These are phyloP conservation scores for Vulpes lagopus DNA, from an alignment of 2,113 vertebrate species.

Conservation along the genomic window DNA sequence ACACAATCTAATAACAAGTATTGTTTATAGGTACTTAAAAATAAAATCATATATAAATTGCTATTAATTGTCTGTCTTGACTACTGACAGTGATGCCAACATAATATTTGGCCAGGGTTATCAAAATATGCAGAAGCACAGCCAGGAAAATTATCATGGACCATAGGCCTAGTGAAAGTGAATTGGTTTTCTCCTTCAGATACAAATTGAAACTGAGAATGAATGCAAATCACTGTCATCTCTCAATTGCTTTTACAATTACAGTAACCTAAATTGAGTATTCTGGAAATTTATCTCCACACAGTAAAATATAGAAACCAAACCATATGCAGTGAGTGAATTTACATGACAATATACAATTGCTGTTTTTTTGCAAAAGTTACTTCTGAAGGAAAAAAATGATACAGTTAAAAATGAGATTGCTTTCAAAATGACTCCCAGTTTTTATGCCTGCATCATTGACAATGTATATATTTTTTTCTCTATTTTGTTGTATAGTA, in stretches of 20 bases:
- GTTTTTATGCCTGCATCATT: not conserved
- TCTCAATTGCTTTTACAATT: not conserved
- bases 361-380: not conserved
- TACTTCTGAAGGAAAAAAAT: not conserved
- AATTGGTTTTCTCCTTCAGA: not conserved
- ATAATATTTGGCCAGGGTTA: not conserved
- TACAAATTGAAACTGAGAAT: not conserved
- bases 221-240: not conserved
- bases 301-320: not conserved
- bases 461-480: not conserved
- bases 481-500: not conserved
- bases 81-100: not conserved
- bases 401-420: not conserved
- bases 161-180: not conserved
- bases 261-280: not conserved
- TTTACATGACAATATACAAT: not conserved
- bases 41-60: not conserved
- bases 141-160: not conserved
- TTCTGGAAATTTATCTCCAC: not conserved
- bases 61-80: not conserved
- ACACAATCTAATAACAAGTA: not conserved
- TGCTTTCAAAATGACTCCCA: not conserved
- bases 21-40: not conserved
- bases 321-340: not conserved
- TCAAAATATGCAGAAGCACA: not conserved